phyloP scores from a whole-genome alignment of 1,140 invertebrate species.

The Formica exsecta region DNA sequence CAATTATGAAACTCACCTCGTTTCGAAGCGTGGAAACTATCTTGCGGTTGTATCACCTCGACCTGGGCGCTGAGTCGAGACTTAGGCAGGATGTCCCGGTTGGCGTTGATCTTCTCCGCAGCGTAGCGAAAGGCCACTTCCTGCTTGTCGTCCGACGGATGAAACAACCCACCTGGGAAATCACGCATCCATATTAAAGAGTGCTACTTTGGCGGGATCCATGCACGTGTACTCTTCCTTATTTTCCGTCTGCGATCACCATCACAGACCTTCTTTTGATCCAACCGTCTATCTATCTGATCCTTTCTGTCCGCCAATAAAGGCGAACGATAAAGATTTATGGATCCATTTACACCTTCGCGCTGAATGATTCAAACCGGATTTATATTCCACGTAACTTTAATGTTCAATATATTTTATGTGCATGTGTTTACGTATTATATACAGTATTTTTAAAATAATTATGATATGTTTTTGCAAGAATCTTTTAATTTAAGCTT shows the following conservation, averaged over 20 bases:
- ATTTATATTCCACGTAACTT: background rate
- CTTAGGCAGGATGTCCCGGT: conserved; percentile 92
- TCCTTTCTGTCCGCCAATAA: background rate
- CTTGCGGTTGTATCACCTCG: conserved; percentile 94
- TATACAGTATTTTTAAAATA: background rate
- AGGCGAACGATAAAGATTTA: conserved; percentile 35
- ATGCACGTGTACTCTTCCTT: conserved; percentile 37
- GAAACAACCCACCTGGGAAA: conserved; percentile 94
- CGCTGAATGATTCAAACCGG: background rate
- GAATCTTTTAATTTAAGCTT: background rate
- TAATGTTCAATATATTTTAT: background rate
- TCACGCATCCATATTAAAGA: conserved; percentile 76
- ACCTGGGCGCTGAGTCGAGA: conserved; percentile 94
- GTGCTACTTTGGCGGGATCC: conserved; percentile 66
- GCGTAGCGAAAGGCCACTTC: conserved; percentile 96
- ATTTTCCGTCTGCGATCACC: conserved; percentile 41
- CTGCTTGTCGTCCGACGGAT: conserved; percentile 93
- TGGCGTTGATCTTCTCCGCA: conserved; percentile 95
- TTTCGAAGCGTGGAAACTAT: conserved; percentile 97
- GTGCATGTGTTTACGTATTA: background rate
- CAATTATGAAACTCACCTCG: conserved; percentile 89
- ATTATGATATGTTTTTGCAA: background rate
- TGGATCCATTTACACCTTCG: conserved; percentile 1
- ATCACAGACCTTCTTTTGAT: conserved; percentile 3
- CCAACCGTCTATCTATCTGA: background rate